Percentiles rank a stretch among this genome's conserved stretches.
Evolutionary conservation across 2,797 vertebrate species (phyloP).

Genomic region (Spondyliosoma cantharus): DNA sequence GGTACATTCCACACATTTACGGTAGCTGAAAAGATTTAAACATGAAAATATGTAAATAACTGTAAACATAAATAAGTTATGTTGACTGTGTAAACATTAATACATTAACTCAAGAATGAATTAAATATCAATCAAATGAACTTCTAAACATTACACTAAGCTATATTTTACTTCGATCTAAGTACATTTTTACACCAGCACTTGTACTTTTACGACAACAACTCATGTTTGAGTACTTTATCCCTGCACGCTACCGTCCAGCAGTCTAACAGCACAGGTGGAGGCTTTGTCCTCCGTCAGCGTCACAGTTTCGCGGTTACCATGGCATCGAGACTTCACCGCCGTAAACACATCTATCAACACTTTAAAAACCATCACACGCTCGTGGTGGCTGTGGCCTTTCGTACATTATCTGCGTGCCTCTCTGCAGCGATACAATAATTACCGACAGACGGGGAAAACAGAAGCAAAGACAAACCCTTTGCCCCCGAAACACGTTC

Average conservation of each 20-base stretch:
- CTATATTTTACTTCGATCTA: too few relatives aligned
- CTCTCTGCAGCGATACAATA: slow-evolving; percentile 16
- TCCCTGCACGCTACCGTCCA: background rate
- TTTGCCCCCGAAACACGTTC: slow-evolving; percentile 22
- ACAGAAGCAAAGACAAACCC: slow-evolving; percentile 37
- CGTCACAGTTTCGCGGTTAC: slow-evolving; percentile 1
- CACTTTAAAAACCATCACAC: slow-evolving; percentile 4
- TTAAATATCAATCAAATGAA: too few relatives aligned
- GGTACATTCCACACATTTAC: too few relatives aligned
- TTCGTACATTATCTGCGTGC: background rate
- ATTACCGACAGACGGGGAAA: slow-evolving; percentile 32
- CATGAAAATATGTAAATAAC: too few relatives aligned
- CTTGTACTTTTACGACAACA: too few relatives aligned
- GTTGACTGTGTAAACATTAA: too few relatives aligned
- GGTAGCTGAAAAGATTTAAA: too few relatives aligned
- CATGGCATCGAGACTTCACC: background rate
- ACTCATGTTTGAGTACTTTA: too few relatives aligned
- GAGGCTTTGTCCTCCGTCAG: background rate
- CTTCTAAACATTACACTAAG: too few relatives aligned
- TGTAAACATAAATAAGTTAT: too few relatives aligned
- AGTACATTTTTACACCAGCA: too few relatives aligned
- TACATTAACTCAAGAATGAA: too few relatives aligned
- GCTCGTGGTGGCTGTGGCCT: background rate
- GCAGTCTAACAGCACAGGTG: background rate
- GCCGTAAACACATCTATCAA: background rate